These are phyloP conservation scores for Parasteatoda lunata DNA, from an alignment of 2,888 invertebrate genomes.

Conservation along the genomic window DNA sequence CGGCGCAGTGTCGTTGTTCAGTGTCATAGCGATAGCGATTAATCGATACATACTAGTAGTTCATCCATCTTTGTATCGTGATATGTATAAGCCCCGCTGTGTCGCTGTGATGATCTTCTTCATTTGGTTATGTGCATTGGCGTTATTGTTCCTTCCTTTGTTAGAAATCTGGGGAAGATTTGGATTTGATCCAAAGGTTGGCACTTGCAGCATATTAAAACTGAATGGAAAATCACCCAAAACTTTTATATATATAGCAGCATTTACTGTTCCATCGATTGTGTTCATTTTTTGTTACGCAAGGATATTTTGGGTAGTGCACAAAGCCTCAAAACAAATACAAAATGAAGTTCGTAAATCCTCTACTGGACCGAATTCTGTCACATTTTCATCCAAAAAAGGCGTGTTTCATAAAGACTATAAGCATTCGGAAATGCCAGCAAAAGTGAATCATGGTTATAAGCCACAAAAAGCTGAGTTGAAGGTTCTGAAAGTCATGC, in stretches of 20 bases:
- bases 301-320: constrained; percentile 79
- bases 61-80: constrained; percentile 35
- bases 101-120: constrained; percentile 84
- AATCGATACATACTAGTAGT: constrained; percentile 81
- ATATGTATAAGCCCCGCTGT: constrained; percentile 81
- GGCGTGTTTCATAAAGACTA: constrained; percentile 15
- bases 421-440: constrained; percentile 30
- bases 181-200: constrained; percentile 85
- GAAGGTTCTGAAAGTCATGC: constrained; percentile 81
- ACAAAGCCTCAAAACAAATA: constrained; percentile 1
- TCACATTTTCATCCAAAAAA: constrained; percentile 22
- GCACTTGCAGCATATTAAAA: constrained; percentile 89
- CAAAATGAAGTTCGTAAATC: neutral
- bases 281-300: constrained; percentile 87
- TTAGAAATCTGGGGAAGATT: constrained; percentile 88
- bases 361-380: neutral
- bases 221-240: constrained; percentile 84
- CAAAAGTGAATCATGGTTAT: neutral
- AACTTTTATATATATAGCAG: constrained; percentile 86
- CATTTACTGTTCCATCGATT: constrained; percentile 86
- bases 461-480: constrained; percentile 29
- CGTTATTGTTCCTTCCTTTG: constrained; percentile 84
- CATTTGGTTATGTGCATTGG: constrained; percentile 85
- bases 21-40: constrained; percentile 91
- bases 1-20: constrained; percentile 88